Evolutionary conservation across 2,797 vertebrate genomes (phyloP), one percentile per base, ranked within the genome.

Genomic region (Peromyscus eremicus): DNA sequence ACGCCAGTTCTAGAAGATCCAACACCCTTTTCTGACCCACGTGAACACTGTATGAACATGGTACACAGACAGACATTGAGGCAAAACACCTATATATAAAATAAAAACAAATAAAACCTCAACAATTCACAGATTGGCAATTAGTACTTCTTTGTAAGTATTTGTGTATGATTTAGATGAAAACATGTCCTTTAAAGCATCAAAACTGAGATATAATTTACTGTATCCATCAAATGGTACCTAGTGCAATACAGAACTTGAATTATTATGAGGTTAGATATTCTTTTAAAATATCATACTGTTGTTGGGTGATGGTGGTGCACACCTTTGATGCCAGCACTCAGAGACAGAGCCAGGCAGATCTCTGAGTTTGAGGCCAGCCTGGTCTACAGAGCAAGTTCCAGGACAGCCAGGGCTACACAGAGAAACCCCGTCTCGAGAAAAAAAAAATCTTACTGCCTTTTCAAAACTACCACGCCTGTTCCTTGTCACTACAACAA

Each of bases 131-230:
- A 89, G 49, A 32, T n/a, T 87, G 37, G 13, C n/a, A 14, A 82
- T 96, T 77, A 91, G 17, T 76, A 68, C 66, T 57, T 88, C 34
- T 64, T 77, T 95, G 0, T 37, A 94, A 80, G 6, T 70, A 73
- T 85, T 88, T 91, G n/a, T 68, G 14, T 89, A 40, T 32, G 5
- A 10, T 60, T 94, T 95, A 91, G 92, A 91, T 71, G 23, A 84
- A 94, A 96, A 76, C 7, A 57, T 27, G 85, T 2, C 0, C 21
- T 94, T 97, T 89, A 76, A 17, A 95, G 94, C 64, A 10, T 52
- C 62, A 84, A 81, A 90, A 62, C 43, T 43, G n/a, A 93, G 57
- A 19, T 71, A 62, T 66, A 89, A 73, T 89, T 95, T 94, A 96
- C 60, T 81, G 10, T 43, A 49, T 32, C 68, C 40, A 89, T 83